A percentile compares a stretch with the other conserved stretches of the same genome.
phyloP scores from a whole-genome alignment of 2,888 invertebrate species.

The Drosophila siamana region DNA sequence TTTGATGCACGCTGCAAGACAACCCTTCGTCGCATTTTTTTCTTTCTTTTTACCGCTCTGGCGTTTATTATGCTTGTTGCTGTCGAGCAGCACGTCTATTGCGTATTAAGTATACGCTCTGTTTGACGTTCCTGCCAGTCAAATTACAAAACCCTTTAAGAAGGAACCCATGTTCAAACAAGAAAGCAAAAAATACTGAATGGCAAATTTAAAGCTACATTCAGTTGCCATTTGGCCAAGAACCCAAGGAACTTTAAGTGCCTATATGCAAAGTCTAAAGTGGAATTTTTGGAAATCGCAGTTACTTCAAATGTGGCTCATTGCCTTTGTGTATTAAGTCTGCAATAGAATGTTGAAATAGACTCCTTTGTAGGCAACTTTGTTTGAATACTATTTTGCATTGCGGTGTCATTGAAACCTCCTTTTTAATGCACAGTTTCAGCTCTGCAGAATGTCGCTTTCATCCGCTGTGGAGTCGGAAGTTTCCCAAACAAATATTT shows the following conservation, averaged over 20 bases:
- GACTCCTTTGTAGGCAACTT: not conserved
- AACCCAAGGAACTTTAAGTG: not conserved
- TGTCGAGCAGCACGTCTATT: conserved; percentile 63
- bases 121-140: conserved; percentile 60
- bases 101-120: conserved; percentile 60
- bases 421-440: not conserved
- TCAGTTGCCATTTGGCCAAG: not conserved
- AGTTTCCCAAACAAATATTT: not conserved
- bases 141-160: conserved; percentile 40
- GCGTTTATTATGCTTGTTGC: conserved; percentile 75
- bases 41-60: conserved; percentile 38
- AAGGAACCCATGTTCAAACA: conserved; percentile 15
- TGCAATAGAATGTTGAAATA: not conserved
- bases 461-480: not conserved
- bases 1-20: conserved; percentile 70
- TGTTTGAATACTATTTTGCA: not conserved
- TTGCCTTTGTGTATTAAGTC: not conserved
- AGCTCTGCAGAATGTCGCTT: no score
- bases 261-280: not conserved
- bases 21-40: conserved; percentile 55
- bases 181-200: not conserved
- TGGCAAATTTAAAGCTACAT: not conserved
- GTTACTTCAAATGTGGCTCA: not conserved
- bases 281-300: not conserved
- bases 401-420: not conserved